Conservation (phyloP, 2,113 vertebrate species). For the Gasterosteus aculeatus region DNA sequence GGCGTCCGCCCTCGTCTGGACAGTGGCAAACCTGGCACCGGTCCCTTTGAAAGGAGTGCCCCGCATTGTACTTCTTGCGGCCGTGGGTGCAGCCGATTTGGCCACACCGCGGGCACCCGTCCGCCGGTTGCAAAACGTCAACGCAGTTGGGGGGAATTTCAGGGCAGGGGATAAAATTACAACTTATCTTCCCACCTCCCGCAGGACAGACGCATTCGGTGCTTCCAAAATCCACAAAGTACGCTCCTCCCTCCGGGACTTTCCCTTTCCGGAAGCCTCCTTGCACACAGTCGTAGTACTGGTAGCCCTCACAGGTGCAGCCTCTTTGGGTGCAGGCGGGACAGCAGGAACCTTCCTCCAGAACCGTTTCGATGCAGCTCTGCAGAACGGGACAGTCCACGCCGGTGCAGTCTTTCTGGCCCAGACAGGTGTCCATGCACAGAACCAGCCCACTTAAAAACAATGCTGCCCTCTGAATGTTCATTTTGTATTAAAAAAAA, state of each 20-base stretch:
- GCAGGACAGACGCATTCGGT: constrained; percentile 92
- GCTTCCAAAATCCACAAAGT: constrained; percentile 97
- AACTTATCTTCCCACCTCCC: constrained; percentile 92
- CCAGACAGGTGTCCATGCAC: constrained; percentile 18
- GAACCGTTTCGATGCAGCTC: constrained; percentile 88
- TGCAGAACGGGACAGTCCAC: constrained; percentile 83
- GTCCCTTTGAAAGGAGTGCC: constrained; percentile 89
- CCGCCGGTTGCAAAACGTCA: constrained; percentile 81
- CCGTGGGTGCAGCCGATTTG: constrained; percentile 86
- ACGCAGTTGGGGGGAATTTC: constrained; percentile 93
- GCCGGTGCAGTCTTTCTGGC: constrained; percentile 87
- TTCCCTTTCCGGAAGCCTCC: constrained; percentile 89
- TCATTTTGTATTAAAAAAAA: constrained; percentile 74
- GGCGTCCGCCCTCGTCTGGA: constrained; percentile 86
- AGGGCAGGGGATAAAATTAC: constrained; percentile 92
- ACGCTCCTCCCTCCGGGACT: constrained; percentile 91
- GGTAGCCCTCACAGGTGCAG: constrained; percentile 93
- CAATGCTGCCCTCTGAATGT: constrained; percentile 37
- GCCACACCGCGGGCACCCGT: constrained; percentile 89
- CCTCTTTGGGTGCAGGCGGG: constrained; percentile 86
- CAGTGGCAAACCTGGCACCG: constrained; percentile 93
- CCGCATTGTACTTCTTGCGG: constrained; percentile 88
- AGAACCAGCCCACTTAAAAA: constrained; percentile 65
- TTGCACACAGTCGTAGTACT: constrained; percentile 93
- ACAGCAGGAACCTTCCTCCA: constrained; percentile 86